Base-by-base conservation (phyloP, 1,140 invertebrate genomes). In the Papilio aristodemus region DNA sequence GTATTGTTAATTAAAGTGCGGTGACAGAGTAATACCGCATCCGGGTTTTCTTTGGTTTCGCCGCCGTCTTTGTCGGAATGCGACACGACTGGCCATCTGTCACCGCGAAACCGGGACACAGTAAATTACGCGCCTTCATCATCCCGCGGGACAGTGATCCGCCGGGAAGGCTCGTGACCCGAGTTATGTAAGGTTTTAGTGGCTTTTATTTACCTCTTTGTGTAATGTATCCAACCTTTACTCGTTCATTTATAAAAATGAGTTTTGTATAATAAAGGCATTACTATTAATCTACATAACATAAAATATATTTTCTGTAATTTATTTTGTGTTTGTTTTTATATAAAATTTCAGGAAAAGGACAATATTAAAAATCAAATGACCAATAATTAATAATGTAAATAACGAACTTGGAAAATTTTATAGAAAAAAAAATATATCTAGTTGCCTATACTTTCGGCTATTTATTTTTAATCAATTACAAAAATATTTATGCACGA, bases 121-220 rank as follows among this genome's bases (percentile, higher is more conserved):
- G 82, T 86, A 80, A 85, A 83, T 87, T 84, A 84, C 81, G 70
- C 68, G 80, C 84, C 80, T 85, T 81, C 82, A 79, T 85, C 79
- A 83, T 81, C 75, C 74, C 73, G 25, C 64, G 74, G 74, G 68
- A 69, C 39, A 68, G 74, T 80, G 79, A 80, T 77, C 78, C 75
- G 75, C 17, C 14, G 68, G 64, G 14, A 50, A 27, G 22, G 41
- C 27, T 59, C 22, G 57, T 63, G 67, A 37, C 46, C 60, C 19
- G 14, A 41, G 22, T 58, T 66, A 63, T 57, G 54, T 71, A 50
- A 13, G 46, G 32, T 37, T 54, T 68, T 37, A 46, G 13, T 64
- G 54, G 37, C 46, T 27, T 69, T 72, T 66, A 57, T 27, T 64
- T 68, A 37, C 22, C 37, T 19, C 39, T 59, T 68, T 43, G 59